phyloP scores from a whole-genome alignment of 2,113 vertebrate species.

The Phalacrocorax pelagicus region DNA sequence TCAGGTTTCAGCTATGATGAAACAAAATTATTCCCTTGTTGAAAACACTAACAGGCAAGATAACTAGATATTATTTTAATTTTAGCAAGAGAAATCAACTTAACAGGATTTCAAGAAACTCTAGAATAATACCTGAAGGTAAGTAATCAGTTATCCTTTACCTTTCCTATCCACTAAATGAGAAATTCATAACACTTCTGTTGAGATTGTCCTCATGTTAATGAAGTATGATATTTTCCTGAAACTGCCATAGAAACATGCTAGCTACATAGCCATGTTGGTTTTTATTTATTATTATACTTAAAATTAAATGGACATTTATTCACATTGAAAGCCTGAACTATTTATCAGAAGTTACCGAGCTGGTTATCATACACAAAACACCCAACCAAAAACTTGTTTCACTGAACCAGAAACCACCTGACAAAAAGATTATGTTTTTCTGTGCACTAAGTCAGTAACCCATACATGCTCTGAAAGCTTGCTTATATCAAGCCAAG shows the following conservation, averaged over 20 bases:
- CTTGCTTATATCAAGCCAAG: constrained; percentile 11
- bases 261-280: accelerated
- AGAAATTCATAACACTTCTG: not conserved
- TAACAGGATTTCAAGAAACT: not conserved
- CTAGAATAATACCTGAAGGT: accelerated
- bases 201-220: not conserved
- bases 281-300: not conserved
- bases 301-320: not conserved
- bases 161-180: not conserved
- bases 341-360: not conserved
- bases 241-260: not conserved
- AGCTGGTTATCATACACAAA: not conserved
- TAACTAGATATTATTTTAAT: not conserved
- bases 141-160: not conserved
- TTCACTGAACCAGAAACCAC: not conserved
- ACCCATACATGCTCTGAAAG: not conserved
- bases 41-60: not conserved
- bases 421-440: not conserved
- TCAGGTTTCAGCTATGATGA: not conserved
- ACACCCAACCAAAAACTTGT: not conserved
- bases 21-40: not conserved
- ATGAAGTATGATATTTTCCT: not conserved
- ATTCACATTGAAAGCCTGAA: not conserved
- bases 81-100: not conserved
- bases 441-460: not conserved